Conservation (phyloP, 2,797 vertebrate genomes). For the Hapalemur alaotrensis region DNA sequence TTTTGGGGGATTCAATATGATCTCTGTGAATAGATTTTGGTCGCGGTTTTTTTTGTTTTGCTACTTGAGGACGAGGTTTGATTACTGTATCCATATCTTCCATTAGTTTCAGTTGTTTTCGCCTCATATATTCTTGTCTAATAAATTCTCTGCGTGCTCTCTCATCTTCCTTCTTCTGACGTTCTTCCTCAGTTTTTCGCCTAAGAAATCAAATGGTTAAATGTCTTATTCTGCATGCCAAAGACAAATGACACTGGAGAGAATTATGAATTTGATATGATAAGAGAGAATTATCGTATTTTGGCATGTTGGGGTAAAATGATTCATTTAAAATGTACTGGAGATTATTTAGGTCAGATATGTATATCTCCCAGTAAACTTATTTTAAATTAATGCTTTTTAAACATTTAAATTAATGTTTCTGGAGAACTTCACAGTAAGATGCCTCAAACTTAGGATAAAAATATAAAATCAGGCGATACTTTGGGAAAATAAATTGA, state of each 20-base stretch:
- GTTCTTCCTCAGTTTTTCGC: constrained; percentile 96
- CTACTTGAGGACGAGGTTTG: constrained; percentile 88
- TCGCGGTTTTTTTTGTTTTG: constrained; percentile 92
- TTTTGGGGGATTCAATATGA: constrained; percentile 93
- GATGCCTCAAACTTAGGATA: neutral
- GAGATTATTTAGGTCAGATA: neutral
- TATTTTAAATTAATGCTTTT: neutral
- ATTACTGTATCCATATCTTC: constrained; percentile 96
- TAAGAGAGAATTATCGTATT: neutral
- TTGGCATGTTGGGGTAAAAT: neutral
- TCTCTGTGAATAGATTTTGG: constrained; percentile 97
- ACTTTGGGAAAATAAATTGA: neutral
- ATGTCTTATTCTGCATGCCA: neutral
- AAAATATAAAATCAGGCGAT: neutral
- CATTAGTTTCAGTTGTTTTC: constrained; percentile 99
- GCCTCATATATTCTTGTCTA: constrained; percentile 96
- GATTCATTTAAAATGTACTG: neutral
- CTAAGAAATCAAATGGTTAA: constrained; percentile 81
- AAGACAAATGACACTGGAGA: neutral
- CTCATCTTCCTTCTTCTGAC: constrained; percentile 96
- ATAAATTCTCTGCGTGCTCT: constrained; percentile 95
- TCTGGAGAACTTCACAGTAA: neutral
- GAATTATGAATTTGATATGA: neutral
- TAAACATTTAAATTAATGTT: neutral
- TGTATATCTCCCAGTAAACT: neutral